Evolutionary conservation across 2,797 vertebrate species (phyloP).

Genomic region (Rhadinocentrus ornatus): DNA sequence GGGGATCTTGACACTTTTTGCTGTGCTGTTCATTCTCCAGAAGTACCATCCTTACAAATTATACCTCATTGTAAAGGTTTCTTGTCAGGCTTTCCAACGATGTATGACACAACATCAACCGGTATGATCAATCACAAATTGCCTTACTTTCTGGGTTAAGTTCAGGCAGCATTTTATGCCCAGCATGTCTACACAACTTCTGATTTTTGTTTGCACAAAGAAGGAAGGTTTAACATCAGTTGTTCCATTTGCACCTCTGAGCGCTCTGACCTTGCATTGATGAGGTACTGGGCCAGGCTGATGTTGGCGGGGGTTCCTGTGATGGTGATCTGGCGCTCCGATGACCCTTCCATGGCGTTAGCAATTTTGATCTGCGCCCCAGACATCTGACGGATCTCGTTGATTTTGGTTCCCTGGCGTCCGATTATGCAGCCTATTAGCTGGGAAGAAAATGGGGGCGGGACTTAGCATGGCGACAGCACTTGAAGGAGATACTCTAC

Average conservation of each 20-base stretch:
- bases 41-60: no score
- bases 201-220: neutral
- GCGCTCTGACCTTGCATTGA: slow-evolving; percentile 91
- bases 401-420: slow-evolving; percentile 98
- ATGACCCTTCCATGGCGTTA: slow-evolving; percentile 94
- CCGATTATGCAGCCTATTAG: slow-evolving; percentile 99
- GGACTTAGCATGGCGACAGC: slow-evolving; percentile 63
- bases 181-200: neutral
- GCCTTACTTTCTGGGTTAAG: neutral
- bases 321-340: slow-evolving; percentile 97
- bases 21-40: no score
- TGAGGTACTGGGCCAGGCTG: slow-evolving; percentile 98
- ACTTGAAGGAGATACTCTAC: neutral
- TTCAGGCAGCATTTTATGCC: neutral
- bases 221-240: neutral
- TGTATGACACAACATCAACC: no score
- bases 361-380: slow-evolving; percentile 99
- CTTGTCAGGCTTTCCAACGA: no score
- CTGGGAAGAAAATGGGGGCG: slow-evolving; percentile 85
- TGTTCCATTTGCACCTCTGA: neutral
- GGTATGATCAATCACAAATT: neutral
- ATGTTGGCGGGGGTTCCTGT: slow-evolving; percentile 97
- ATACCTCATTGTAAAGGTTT: no score
- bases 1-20: no score
- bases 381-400: slow-evolving; percentile 99